phyloP scores from a whole-genome alignment of 2,888 invertebrate species.

The Eudasyphora cyanicolor region DNA sequence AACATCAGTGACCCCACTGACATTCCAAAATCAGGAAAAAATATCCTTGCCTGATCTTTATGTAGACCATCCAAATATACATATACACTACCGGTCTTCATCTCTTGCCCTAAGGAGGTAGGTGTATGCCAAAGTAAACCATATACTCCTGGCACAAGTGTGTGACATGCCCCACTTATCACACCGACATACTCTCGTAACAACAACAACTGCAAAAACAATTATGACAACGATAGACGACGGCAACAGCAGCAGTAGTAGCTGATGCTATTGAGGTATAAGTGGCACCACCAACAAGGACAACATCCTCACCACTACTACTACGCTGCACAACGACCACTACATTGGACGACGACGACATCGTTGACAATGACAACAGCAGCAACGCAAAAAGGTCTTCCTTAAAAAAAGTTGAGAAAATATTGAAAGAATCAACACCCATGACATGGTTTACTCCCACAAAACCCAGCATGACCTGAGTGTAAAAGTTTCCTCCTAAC shows the following conservation, averaged over 20 bases:
- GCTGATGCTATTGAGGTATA: background rate
- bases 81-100: conserved; percentile 23
- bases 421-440: conserved; percentile 54
- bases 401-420: background rate
- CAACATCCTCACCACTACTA: background rate
- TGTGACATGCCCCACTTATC: conserved; percentile 58
- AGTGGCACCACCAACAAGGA: conserved; percentile 26
- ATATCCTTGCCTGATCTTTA: conserved; percentile 35
- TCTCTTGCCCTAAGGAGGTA: background rate
- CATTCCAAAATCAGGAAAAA: background rate
- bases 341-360: conserved; percentile 25
- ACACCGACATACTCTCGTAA: conserved; percentile 22
- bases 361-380: conserved; percentile 22
- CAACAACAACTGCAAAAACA: background rate
- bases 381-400: conserved; percentile 14
- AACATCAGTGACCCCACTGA: conserved; percentile 39
- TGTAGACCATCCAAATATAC: background rate
- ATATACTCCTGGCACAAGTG: conserved; percentile 12
- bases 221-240: too few species aligned
- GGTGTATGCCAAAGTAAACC: conserved; percentile 5
- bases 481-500: conserved; percentile 31
- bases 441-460: conserved; percentile 59
- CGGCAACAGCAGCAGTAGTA: too few species aligned
- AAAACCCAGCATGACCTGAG: conserved; percentile 54
- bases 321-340: background rate